phyloP scores from a whole-genome alignment of 2,113 vertebrate species.

The Channa maculata region DNA sequence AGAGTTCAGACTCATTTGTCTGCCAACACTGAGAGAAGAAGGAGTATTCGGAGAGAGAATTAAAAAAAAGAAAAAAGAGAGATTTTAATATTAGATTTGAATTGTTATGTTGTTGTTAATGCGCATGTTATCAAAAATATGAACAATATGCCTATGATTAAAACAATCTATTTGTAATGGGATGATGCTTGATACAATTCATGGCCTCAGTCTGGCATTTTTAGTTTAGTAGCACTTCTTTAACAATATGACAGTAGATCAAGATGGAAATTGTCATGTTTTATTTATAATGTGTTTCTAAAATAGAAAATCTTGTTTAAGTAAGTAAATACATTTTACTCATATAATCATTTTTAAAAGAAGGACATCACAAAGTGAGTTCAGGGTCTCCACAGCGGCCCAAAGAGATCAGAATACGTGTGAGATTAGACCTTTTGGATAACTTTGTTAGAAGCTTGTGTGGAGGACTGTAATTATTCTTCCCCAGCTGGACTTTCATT shows the following conservation, averaged over 20 bases:
- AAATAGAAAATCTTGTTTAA: no score
- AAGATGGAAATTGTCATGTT: background rate
- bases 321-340: no score
- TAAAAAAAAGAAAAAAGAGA: background rate
- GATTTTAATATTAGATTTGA: background rate
- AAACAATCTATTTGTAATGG: background rate
- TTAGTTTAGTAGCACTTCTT: background rate
- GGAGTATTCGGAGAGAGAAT: constrained; percentile 18
- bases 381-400: no score
- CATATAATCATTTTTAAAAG: no score
- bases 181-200: background rate
- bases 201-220: background rate
- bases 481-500: no score
- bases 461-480: no score
- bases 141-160: background rate
- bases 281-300: background rate
- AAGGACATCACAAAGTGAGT: no score
- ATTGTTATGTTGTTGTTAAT: background rate
- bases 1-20: constrained; percentile 52
- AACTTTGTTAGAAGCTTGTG: no score
- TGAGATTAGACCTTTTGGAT: no score
- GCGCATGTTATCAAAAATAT: background rate
- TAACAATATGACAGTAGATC: background rate
- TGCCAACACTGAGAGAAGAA: constrained; percentile 14
- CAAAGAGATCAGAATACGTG: no score